Evolutionary conservation across 2,888 invertebrate genomes (phyloP), one percentile per base, ranked within the genome.

Genomic region (Athalia cordata): DNA sequence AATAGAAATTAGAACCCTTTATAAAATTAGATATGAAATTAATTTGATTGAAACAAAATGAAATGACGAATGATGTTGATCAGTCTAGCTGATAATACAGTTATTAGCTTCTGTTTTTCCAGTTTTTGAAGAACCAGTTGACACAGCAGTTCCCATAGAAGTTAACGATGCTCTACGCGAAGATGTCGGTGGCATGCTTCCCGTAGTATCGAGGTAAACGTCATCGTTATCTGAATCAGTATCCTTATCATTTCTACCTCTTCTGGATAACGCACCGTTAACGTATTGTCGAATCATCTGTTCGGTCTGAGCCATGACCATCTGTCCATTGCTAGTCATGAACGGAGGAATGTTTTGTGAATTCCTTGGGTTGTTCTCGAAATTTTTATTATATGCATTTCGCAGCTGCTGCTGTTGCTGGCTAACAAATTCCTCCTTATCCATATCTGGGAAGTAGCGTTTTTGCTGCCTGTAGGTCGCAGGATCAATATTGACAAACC

Each of bases 151-250:
- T 47, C 86, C 87, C 61, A 77, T 83, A 4, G 88, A 88, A 6
- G 86, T 86, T 5, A 89, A 77, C 4, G 90, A 89, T 76, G 82
- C 86, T 72, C 87, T 86, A 45, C 85, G 80, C 9, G 82, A 80
- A 11, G 83, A 82, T 6, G 83, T 77, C 11, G 82, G 81, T 61
- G 84, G 84, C 86, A 89, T 85, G 64, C 82, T 89, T 5, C 85
- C 80, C 9, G 90, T 89, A 4, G 90, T 90, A 62, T 90, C 90
- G 70, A 90, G 82, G 79, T 86, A 90, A 78, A 88, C 89, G 5
- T 90, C 90, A 61, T 90, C 89, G 52, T 88, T 87, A 50, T 89
- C 88, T 0, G 88, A 88, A 67, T 88, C 89, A 1, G 83, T 82
- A 13, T 86, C 88, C 49, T 83, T 85, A 3, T 77, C 81, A 29